Evolutionary conservation across 1,140 invertebrate species (phyloP).

Genomic region (Drosophila mauritiana): DNA sequence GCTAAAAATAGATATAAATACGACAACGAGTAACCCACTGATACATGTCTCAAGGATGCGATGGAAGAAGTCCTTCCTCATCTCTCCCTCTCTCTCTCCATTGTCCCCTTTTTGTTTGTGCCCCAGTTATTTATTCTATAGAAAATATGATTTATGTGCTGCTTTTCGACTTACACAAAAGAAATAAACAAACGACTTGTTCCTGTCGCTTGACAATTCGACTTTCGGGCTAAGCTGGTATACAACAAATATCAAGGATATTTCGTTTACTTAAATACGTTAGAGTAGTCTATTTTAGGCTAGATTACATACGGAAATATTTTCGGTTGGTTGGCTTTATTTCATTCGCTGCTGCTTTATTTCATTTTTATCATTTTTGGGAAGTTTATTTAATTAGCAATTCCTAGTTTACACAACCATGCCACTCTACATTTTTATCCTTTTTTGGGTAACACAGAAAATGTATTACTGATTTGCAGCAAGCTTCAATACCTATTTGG

Average conservation of each 20-base stretch:
- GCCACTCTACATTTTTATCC: no score
- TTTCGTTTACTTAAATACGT: conserved; percentile 4
- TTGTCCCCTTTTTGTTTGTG: not conserved
- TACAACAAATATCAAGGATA: conserved; percentile 24
- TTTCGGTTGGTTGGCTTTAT: not conserved
- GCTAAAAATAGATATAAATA: conserved; percentile 77
- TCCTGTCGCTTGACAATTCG: conserved; percentile 65
- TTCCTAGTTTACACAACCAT: no score
- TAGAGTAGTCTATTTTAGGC: conserved; percentile 7
- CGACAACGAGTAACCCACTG: conserved; percentile 43
- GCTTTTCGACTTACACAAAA: conserved; percentile 40
- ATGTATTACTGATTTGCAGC: no score
- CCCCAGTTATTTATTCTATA: conserved; percentile 34
- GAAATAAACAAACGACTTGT: conserved; percentile 58
- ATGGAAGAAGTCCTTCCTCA: not conserved
- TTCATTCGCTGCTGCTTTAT: not conserved
- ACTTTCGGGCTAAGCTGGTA: conserved; percentile 45
- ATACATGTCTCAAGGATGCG: conserved; percentile 45
- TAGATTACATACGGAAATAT: conserved; percentile 4
- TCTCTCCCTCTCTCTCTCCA: not conserved
- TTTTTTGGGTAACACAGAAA: no score
- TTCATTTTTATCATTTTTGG: not conserved
- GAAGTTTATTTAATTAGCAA: no score
- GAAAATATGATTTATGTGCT: conserved; percentile 75
- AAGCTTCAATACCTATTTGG: no score